A percentile compares a stretch with the other conserved stretches of the same genome.
Conservation (phyloP, 2,888 invertebrate genomes). For the Drosophila mulleri region DNA sequence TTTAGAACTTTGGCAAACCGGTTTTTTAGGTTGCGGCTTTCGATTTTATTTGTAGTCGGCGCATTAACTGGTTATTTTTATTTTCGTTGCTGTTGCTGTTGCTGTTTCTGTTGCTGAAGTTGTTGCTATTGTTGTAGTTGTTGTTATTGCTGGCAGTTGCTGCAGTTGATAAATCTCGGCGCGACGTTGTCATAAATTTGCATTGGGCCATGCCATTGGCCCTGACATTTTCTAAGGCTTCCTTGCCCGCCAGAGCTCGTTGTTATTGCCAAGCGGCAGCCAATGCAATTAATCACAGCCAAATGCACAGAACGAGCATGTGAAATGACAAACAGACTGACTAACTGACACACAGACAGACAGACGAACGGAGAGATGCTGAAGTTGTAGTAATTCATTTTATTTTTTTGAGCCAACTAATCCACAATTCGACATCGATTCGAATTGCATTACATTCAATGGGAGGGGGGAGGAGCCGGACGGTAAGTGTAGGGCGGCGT, state of each 20-base stretch:
- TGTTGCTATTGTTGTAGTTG: constrained; percentile 14
- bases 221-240: constrained; percentile 80
- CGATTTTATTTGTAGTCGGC: constrained; percentile 79
- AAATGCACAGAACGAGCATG: constrained; percentile 79
- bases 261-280: constrained; percentile 56
- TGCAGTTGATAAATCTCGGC: constrained; percentile 75
- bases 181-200: constrained; percentile 76
- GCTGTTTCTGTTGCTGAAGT: constrained; percentile 12
- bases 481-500: constrained; percentile 8
- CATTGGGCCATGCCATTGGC: constrained; percentile 78
- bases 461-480: constrained; percentile 11
- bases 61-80: constrained; percentile 73
- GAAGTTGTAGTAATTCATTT: constrained; percentile 58
- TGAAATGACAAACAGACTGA: constrained; percentile 69
- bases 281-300: constrained; percentile 81
- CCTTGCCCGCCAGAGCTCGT: constrained; percentile 54
- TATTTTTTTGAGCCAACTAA: constrained; percentile 59
- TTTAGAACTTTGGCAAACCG: constrained; percentile 78
- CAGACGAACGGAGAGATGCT: constrained; percentile 42
- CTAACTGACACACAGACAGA: constrained; percentile 37
- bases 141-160: constrained; percentile 52
- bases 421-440: constrained; percentile 68
- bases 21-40: constrained; percentile 76
- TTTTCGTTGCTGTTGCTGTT: constrained; percentile 34
- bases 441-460: constrained; percentile 61